These are phyloP conservation scores for Periparus ater DNA, from an alignment of 2,797 vertebrate genomes.

Conservation along the genomic window DNA sequence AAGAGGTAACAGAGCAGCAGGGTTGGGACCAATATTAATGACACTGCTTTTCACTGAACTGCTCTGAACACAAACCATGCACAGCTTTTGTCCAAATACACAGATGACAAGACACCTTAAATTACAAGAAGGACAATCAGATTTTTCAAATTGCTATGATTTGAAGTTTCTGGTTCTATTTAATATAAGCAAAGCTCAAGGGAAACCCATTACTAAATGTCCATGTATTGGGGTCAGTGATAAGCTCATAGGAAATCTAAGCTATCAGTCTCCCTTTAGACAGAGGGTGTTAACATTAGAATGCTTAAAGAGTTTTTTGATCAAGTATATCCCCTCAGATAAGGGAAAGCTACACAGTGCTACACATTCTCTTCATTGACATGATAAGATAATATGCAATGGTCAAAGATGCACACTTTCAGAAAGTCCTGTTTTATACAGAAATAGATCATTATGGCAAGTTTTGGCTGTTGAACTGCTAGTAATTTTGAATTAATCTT, in stretches of 20 bases:
- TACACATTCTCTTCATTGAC: background rate
- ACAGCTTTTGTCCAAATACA: conserved; percentile 51
- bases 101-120: conserved; percentile 40
- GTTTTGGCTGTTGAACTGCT: background rate
- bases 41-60: conserved; percentile 44
- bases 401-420: background rate
- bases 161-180: conserved; percentile 63
- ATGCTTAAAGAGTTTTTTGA: background rate
- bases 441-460: background rate
- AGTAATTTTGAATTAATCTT: conserved; percentile 41
- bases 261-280: conserved; percentile 37
- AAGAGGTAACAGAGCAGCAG: conserved; percentile 12
- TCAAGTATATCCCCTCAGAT: background rate
- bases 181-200: conserved; percentile 67
- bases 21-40: conserved; percentile 41
- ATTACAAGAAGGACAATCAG: conserved; percentile 53
- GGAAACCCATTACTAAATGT: conserved; percentile 54
- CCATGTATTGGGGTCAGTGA: conserved; percentile 63
- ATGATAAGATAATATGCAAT: background rate
- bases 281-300: background rate
- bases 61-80: conserved; percentile 58
- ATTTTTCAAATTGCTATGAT: conserved; percentile 67
- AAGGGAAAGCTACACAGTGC: background rate
- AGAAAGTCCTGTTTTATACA: conserved; percentile 6
- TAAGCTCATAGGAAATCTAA: conserved; percentile 55